A percentile compares a stretch with the other conserved stretches of the same genome.
Conservation (phyloP, 2,888 invertebrate species). For the Gonocerus acuteangulatus region DNA sequence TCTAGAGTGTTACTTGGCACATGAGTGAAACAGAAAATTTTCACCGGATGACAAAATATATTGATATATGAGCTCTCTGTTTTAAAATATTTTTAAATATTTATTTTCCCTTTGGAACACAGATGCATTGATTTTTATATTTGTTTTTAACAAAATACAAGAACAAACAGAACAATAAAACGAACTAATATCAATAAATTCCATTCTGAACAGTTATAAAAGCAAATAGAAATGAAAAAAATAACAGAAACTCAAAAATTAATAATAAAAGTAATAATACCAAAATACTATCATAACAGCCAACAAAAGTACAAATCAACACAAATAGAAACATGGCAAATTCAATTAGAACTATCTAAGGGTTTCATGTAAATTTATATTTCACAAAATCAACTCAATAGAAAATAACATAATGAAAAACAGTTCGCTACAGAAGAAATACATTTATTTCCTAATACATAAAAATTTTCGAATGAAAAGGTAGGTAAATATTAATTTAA, state of each 20-base stretch:
- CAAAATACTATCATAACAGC: conserved; percentile 30
- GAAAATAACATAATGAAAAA: background rate
- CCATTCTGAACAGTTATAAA: conserved; percentile 10
- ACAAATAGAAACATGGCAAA: conserved; percentile 15
- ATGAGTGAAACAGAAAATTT: background rate
- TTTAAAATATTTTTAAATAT: background rate
- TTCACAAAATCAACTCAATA: background rate
- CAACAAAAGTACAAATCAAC: conserved; percentile 30
- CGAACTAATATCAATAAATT: conserved; percentile 19
- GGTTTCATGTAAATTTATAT: background rate
- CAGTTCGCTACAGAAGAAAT: background rate
- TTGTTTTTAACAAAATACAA: too few species aligned
- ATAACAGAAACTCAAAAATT: conserved; percentile 23
- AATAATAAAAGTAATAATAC: conserved; percentile 29
- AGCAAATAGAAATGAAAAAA: background rate
- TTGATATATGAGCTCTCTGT: too few species aligned
- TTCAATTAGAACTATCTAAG: conserved; percentile 6
- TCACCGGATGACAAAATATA: too few species aligned
- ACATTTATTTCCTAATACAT: background rate
- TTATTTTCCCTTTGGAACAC: conserved; percentile 2
- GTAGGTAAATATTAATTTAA: conserved; percentile 7
- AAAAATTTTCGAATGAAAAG: background rate
- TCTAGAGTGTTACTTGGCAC: conserved; percentile 26
- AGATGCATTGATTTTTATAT: background rate
- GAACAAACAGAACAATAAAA: conserved; percentile 9